phyloP scores from a whole-genome alignment of 2,888 invertebrate genomes.

The Hypselothyrea guttata region DNA sequence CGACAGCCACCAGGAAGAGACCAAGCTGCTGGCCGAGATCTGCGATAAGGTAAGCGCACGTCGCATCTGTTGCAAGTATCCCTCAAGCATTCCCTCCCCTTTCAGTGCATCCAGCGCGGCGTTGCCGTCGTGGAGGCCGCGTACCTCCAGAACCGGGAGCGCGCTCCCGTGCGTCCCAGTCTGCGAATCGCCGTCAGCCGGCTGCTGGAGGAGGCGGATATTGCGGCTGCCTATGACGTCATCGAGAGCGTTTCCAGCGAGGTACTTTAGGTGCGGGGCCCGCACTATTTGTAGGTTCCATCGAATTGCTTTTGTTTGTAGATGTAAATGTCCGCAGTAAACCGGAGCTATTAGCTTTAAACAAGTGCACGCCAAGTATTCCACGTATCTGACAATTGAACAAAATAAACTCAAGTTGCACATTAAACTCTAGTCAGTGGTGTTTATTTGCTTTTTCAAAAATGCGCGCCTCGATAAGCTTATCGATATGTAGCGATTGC shows the following conservation, averaged over 20 bases:
- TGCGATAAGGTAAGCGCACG: conserved; percentile 83
- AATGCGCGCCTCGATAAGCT: too few relatives aligned
- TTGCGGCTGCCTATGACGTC: conserved; percentile 82
- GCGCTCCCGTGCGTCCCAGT: conserved; percentile 86
- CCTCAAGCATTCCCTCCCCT: background rate
- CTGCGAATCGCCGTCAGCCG: conserved; percentile 88
- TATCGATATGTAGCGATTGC: too few relatives aligned
- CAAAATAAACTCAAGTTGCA: too few relatives aligned
- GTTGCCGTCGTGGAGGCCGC: conserved; percentile 88
- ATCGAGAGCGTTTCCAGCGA: conserved; percentile 82
- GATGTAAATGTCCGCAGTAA: too few relatives aligned
- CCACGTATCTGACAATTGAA: too few relatives aligned
- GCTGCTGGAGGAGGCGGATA: conserved; percentile 85
- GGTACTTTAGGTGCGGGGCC: conserved; percentile 63
- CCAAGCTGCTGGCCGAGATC: conserved; percentile 85
- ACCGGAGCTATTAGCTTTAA: background rate
- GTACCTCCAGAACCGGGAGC: conserved; percentile 87
- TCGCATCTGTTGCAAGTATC: rapidly evolving
- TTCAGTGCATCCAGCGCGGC: conserved; percentile 85
- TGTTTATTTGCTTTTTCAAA: too few relatives aligned
- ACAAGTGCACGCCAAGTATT: too few relatives aligned
- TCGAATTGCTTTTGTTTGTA: conserved; percentile 13
- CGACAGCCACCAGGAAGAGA: conserved; percentile 82
- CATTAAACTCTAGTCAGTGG: too few relatives aligned
- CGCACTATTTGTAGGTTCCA: conserved; percentile 2